Conservation (phyloP, 2,113 vertebrate genomes). For the cattle (Bos taurus) region ARS-UCD2.0 NC_037330.1:94065001-94065500, state of each 20-base stretch:
- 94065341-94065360: background rate
- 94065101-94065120: background rate
- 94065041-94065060: background rate
- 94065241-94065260: background rate
- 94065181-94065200: background rate
- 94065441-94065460: background rate
- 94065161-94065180: background rate
- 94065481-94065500: background rate
- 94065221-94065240: background rate
- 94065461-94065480: background rate
- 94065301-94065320: background rate
- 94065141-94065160: background rate
- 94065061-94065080: background rate
- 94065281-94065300: background rate
- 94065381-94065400: background rate
- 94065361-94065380: background rate
- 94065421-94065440: background rate
- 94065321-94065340: background rate
- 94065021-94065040: background rate
- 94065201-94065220: background rate
- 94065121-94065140: background rate
- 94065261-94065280: background rate
- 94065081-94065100: background rate
- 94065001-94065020: background rate
- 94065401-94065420: background rate